Base-by-base conservation (phyloP, 2,113 vertebrate species). In the Rissa tridactyla region DNA sequence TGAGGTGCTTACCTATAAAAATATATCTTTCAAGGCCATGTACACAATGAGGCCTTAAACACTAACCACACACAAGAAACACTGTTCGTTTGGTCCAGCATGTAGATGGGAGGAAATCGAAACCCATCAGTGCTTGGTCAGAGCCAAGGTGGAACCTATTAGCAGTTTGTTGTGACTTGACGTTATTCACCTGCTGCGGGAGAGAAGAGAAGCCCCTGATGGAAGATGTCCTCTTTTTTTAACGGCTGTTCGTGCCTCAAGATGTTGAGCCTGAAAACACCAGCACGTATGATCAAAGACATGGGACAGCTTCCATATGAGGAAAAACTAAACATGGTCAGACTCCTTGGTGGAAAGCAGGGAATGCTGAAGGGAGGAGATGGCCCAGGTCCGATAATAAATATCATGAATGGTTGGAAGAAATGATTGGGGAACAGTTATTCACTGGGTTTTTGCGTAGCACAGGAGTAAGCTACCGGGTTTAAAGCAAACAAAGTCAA, bases 1-100 rank as follows among this genome's bases (percentile, higher is more conserved):
- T 95, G 95, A 97, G 95, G 96, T 94, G 91, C 96, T 97, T 96
- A 96, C 91, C 96, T 97, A 97, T 96, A 98, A 97, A 98, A 98
- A 98, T 94, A 96, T 97, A 95, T 97, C 90, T 97, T 96, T 97
- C 97, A 93, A 94, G 85, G 90, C 87, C 46, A 3, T 86, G 72
- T 95, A 85, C 81, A 93, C 91, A 89, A 52, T 90, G 91, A 93
- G 88, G 90, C 87, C 89, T 97, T 95, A 94, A 91, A 96, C 92
- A 94, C 68, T 97, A 97, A 96, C 94, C 94, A 94, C 91, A 96
- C 44, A 88, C 83, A 96, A 93, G 92, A 92, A 97, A 76, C 72
- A 44, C 44, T 54, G 42, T 94, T 96, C 84, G 5, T 58, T 93
- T 91, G 47, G 86, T 82, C 52, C 89, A 84, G 57, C 57, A 44